Base-by-base conservation (phyloP, 2,797 vertebrate species). In the Epinephelus coioides region DNA sequence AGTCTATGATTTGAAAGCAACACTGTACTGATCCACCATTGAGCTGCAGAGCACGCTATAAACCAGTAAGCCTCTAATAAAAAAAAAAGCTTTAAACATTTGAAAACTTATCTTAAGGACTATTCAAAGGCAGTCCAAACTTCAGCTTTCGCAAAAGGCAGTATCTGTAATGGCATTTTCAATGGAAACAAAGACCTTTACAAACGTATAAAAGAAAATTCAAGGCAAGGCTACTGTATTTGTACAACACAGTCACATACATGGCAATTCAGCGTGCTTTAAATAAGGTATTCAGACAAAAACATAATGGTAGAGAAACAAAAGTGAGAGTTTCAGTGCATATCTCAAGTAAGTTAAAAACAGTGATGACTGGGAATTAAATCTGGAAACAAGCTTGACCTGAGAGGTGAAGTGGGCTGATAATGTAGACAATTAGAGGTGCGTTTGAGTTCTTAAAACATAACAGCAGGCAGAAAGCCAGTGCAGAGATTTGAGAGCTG, bases 101-200 rank as follows among this genome's bases (percentile, higher is more conserved):
- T 8, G 34, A 34, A 34, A 43, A 12, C 9, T 43, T 44, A 51
- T 21, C 2, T 2, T 9, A n/a, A 66, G 34, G 18, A 62, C 17
- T 79, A 55, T 65, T 65, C 7, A 43, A 57, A 50, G 56, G 3
- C 55, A 54, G 6, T n/a, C 21, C 53, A 50, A 66, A 72, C 19
- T 25, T 51, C 14, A 67, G 19, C 13, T 67, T 49, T 2, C 15
- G 49, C 7, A 40, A 53, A 57, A 38, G 2, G 18, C 30, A 43
- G 34, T 57, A 44, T n/a, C n/a, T 34, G 18, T 40, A 23, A 53
- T 49, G 14, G 44, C 21, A 25, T 30, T 49, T 57, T 47, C 2
- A 65, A 21, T 54, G 17, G 5, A 17, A 23, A 4, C 2, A n/a
- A 63, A 25, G 2, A 30, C 40, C 40, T 63, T 57, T 55, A 40